Evolutionary conservation across 2,888 invertebrate genomes (phyloP).

Genomic region (Catocala fraxini): DNA sequence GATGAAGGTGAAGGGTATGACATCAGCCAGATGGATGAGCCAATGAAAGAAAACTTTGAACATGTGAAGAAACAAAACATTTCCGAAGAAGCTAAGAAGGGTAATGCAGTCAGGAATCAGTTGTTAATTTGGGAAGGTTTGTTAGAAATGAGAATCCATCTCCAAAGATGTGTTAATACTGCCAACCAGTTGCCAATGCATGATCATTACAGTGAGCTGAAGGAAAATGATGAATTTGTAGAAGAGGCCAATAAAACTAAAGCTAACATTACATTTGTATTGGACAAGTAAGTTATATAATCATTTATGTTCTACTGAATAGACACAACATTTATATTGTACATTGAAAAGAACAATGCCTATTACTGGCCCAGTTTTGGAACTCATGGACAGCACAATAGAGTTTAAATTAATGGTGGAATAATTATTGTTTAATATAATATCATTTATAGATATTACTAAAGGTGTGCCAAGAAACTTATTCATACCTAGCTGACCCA

Average conservation of each 20-base stretch:
- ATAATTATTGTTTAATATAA: no score
- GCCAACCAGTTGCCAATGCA: constrained; percentile 93
- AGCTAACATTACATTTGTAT: constrained; percentile 85
- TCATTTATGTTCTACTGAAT: no score
- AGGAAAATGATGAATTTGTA: constrained; percentile 82
- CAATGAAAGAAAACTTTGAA: constrained; percentile 85
- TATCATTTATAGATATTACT: no score
- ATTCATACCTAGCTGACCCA: no score
- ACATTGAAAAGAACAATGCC: no score
- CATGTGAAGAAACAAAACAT: constrained; percentile 86
- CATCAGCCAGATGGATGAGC: constrained; percentile 79
- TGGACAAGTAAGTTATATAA: constrained; percentile 86
- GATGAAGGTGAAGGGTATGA: constrained; percentile 76
- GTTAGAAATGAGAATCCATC: constrained; percentile 94
- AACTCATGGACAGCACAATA: no score
- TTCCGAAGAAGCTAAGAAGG: constrained; percentile 89
- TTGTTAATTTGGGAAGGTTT: constrained; percentile 94
- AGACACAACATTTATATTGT: no score
- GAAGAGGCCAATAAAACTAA: constrained; percentile 84
- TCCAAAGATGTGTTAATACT: constrained; percentile 93
- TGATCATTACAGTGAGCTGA: constrained; percentile 82
- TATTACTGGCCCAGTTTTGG: no score
- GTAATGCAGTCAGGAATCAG: constrained; percentile 90
- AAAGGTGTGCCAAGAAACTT: no score
- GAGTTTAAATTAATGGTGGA: no score